Evolutionary conservation across 1,140 invertebrate species (phyloP).

Genomic region (Macrotrachela quadricornifera): DNA sequence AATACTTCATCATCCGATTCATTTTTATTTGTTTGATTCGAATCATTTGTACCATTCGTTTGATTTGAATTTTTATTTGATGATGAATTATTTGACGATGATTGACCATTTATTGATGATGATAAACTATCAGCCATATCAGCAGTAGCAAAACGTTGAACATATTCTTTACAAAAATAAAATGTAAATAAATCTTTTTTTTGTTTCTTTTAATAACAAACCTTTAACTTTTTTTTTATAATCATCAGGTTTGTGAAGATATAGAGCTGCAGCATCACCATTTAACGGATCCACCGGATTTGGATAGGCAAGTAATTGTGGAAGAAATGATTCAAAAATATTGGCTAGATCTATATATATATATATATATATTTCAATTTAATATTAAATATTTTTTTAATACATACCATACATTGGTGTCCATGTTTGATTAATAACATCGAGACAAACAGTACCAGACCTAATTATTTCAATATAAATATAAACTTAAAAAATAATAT

Average conservation of each 20-base stretch:
- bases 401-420: constrained; percentile 38
- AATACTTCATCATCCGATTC: constrained; percentile 72
- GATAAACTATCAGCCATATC: constrained; percentile 31
- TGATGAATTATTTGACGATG: neutral
- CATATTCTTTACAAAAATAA: constrained; percentile 24
- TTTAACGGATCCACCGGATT: constrained; percentile 97
- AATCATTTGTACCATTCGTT: neutral
- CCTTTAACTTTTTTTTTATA: constrained; percentile 83
- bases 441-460: constrained; percentile 94
- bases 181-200: neutral
- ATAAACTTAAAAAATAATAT: neutral
- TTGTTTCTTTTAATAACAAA: constrained; percentile 9
- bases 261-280: constrained; percentile 93
- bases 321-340: constrained; percentile 97
- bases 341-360: constrained; percentile 66
- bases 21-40: constrained; percentile 6
- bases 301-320: constrained; percentile 85
- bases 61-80: neutral
- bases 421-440: constrained; percentile 76
- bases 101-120: neutral
- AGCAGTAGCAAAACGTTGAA: constrained; percentile 23
- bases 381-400: neutral
- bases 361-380: neutral
- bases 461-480: constrained; percentile 14
- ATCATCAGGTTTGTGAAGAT: constrained; percentile 95